These are phyloP conservation scores for Cataglyphis hispanica DNA, from an alignment of 1,140 invertebrate genomes.

Conservation along the genomic window DNA sequence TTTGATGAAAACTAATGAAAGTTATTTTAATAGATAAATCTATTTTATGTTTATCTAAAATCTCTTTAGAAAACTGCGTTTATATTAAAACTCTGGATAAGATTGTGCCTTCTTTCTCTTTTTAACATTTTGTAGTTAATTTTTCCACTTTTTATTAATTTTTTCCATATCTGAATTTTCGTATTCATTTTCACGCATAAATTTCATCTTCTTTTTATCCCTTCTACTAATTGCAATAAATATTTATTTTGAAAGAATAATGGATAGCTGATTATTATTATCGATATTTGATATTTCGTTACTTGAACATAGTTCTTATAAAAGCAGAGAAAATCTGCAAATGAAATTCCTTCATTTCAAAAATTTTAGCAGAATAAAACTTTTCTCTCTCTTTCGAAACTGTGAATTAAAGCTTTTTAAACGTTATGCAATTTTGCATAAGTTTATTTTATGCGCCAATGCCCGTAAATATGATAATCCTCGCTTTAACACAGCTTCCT, in stretches of 20 bases:
- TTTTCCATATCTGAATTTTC: constrained; percentile 27
- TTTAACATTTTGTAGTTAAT: neutral
- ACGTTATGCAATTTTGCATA: constrained; percentile 1
- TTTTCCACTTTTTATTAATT: neutral
- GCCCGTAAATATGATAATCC: constrained; percentile 16
- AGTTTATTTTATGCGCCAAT: neutral
- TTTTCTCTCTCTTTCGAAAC: neutral
- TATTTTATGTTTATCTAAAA: constrained; percentile 50
- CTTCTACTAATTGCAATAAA: neutral
- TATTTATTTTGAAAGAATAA: neutral
- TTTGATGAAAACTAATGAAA: neutral
- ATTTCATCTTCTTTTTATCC: neutral
- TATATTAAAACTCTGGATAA: constrained; percentile 4
- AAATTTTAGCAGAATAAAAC: constrained; percentile 32
- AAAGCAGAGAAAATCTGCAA: neutral
- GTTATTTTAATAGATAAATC: constrained; percentile 19
- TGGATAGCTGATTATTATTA: neutral
- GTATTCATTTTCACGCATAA: neutral
- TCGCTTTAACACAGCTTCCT: constrained; percentile 27
- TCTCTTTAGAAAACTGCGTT: constrained; percentile 8
- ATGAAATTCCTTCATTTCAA: neutral
- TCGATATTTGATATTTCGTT: neutral
- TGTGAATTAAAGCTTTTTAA: constrained; percentile 8
- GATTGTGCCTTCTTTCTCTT: neutral
- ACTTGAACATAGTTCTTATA: neutral